A percentile compares a stretch with the other conserved stretches of the same genome.
phyloP scores from a whole-genome alignment of 1,140 invertebrate genomes.

The Philotrypesis tridentata region DNA sequence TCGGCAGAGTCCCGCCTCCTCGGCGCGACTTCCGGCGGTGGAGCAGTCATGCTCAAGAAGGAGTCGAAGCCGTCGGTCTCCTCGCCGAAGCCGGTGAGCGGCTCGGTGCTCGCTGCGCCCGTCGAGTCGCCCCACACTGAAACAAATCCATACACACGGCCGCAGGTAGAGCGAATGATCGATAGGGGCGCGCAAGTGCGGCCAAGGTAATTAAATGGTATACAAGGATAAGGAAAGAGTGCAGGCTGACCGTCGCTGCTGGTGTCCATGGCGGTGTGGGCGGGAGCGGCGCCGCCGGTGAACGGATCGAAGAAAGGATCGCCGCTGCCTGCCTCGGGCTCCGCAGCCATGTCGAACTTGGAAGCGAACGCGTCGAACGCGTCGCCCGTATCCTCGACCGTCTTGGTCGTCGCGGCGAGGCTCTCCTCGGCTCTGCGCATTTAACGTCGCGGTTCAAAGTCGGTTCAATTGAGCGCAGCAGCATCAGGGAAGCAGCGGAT shows the following conservation, averaged over 20 bases:
- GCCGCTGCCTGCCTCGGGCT: conserved; percentile 67
- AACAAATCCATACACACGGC: conserved; percentile 40
- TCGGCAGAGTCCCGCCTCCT: conserved; percentile 82
- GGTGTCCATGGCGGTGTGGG: conserved; percentile 72
- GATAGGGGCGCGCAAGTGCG: too few relatives aligned
- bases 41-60: conserved; percentile 86
- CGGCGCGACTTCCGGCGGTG: conserved; percentile 76
- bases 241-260: conserved; percentile 72
- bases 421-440: conserved; percentile 37
- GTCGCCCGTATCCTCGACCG: conserved; percentile 74
- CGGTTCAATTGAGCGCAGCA: too few relatives aligned
- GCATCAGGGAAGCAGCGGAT: too few relatives aligned
- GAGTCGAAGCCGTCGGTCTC: conserved; percentile 87
- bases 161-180: too few relatives aligned
- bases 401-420: conserved; percentile 55
- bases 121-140: conserved; percentile 77
- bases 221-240: not conserved
- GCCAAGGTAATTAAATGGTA: too few relatives aligned
- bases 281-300: conserved; percentile 65
- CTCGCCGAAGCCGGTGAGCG: conserved; percentile 78
- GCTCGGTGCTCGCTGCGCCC: conserved; percentile 62
- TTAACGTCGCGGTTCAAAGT: too few relatives aligned
- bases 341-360: conserved; percentile 85
- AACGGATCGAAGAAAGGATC: conserved; percentile 77
- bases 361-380: conserved; percentile 89